phyloP scores from a whole-genome alignment of 2,797 vertebrate genomes.

The Notamacropus eugenii region DNA sequence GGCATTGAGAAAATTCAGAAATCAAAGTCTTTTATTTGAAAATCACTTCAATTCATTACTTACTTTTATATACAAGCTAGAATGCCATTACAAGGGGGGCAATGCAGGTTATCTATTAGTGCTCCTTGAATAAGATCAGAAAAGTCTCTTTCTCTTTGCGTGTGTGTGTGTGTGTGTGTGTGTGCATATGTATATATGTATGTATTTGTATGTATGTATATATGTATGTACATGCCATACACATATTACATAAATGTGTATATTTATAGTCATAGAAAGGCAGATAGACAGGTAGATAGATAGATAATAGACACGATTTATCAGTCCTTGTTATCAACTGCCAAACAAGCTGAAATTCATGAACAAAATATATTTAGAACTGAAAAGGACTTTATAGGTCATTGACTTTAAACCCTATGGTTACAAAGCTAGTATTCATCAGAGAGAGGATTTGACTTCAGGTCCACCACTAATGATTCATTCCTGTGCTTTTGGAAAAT shows the following conservation, averaged over 20 bases:
- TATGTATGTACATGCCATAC: too few species aligned
- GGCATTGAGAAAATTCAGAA: conserved; percentile 23
- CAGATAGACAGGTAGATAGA: background rate
- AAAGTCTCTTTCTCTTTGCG: background rate
- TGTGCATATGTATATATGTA: too few species aligned
- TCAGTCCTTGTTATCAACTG: background rate
- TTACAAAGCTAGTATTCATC: background rate
- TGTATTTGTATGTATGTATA: too few species aligned
- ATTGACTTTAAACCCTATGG: background rate
- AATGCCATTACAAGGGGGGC: background rate
- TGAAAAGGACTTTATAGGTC: background rate
- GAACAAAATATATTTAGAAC: background rate
- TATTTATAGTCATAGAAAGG: too few species aligned
- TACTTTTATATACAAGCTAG: background rate
- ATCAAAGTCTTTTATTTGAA: conserved; percentile 15
- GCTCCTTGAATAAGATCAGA: background rate
- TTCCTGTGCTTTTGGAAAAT: background rate
- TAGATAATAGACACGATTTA: background rate
- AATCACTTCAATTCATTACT: background rate
- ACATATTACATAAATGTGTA: too few species aligned
- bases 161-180: too few species aligned
- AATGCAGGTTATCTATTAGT: background rate
- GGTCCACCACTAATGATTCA: background rate
- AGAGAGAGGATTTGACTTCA: background rate
- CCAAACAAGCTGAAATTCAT: background rate